These are phyloP conservation scores for Pseudococcus longispinus DNA, from an alignment of 2,888 invertebrate genomes.

Conservation along the genomic window DNA sequence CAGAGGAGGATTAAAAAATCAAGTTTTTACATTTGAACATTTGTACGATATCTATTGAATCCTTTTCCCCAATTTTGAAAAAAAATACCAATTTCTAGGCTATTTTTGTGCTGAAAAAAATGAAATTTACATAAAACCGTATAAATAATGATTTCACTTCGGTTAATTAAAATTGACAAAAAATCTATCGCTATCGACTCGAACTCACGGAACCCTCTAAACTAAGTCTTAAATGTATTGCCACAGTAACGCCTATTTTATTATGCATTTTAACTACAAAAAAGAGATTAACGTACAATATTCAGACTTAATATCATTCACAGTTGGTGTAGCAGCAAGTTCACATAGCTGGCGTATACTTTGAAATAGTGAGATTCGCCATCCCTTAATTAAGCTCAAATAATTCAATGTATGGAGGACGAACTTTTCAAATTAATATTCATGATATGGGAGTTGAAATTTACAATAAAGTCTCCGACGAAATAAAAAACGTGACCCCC, in stretches of 20 bases:
- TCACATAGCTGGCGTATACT: not conserved
- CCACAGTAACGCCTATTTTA: not conserved
- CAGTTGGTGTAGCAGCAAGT: not conserved
- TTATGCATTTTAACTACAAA: not conserved
- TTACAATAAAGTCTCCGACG: slow-evolving; percentile 1
- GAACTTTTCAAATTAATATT: slow-evolving; percentile 1
- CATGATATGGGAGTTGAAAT: slow-evolving; percentile 1
- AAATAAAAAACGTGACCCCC: not conserved
- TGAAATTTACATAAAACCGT: too few species aligned
- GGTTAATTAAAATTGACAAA: too few species aligned
- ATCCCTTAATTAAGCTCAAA: not conserved
- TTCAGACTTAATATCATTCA: not conserved
- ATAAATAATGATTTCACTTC: too few species aligned
- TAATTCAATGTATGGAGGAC: slow-evolving; percentile 6
- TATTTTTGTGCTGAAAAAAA: too few species aligned
- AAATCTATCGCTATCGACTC: too few species aligned
- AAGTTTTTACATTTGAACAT: too few species aligned
- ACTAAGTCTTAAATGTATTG: too few species aligned
- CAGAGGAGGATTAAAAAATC: too few species aligned
- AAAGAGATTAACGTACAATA: not conserved
- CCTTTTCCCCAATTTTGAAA: too few species aligned
- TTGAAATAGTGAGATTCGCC: not conserved
- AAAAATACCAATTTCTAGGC: too few species aligned
- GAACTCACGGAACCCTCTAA: too few species aligned
- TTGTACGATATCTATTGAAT: too few species aligned